Percentiles rank a stretch among this genome's conserved stretches.
phyloP scores from a whole-genome alignment of 2,888 invertebrate species.

The Pasiphila rectangulata region DNA sequence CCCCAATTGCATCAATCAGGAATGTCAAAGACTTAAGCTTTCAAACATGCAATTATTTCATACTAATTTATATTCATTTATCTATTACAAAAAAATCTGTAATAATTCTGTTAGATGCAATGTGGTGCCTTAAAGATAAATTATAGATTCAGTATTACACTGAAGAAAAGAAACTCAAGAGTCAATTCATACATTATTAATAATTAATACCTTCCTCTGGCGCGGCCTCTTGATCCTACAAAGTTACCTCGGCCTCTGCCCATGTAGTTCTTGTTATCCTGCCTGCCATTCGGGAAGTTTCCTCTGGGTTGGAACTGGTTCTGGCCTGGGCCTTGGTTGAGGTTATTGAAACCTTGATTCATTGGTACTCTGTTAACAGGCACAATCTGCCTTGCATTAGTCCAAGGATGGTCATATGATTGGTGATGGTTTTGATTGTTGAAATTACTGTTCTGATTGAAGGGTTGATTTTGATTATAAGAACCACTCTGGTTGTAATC shows the following conservation, averaged over 20 bases:
- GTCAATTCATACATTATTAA: slow-evolving; percentile 4
- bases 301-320: slow-evolving; percentile 32
- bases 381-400: slow-evolving; percentile 26
- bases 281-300: slow-evolving; percentile 47
- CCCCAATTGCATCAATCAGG: background rate
- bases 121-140: background rate
- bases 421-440: slow-evolving; percentile 22
- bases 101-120: background rate
- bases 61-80: no score
- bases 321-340: slow-evolving; percentile 13
- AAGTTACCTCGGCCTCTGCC: slow-evolving; percentile 46
- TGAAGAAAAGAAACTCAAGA: background rate
- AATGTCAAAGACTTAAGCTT: no score
- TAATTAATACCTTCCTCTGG: slow-evolving; percentile 41
- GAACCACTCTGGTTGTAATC: slow-evolving; percentile 19
- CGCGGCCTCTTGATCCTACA: slow-evolving; percentile 48
- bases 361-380: slow-evolving; percentile 21
- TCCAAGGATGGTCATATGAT: slow-evolving; percentile 21
- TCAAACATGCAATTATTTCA: no score
- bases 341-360: slow-evolving; percentile 21
- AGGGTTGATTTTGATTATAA: slow-evolving; percentile 21
- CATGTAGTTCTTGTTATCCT: slow-evolving; percentile 33
- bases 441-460: slow-evolving; percentile 9
- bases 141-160: background rate
- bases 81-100: no score